Base-by-base conservation (phyloP, 2,888 invertebrate genomes). In the Lymantria dispar region DNA sequence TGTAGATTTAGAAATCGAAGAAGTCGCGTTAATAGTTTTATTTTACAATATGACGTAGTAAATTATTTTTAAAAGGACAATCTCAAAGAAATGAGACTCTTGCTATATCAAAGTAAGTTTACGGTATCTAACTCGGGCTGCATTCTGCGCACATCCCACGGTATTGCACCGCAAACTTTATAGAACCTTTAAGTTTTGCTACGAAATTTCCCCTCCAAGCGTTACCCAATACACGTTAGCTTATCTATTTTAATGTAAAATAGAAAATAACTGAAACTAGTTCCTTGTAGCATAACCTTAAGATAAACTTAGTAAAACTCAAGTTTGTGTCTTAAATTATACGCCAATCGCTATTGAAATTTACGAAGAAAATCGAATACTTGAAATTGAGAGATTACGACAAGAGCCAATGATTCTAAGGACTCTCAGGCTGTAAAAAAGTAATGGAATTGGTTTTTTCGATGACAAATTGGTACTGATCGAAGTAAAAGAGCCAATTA, bases 191-290 rank as follows among this genome's bases (percentile, higher is more conserved):
- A 59, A 62, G 56, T 68, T 68, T 58, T 40, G 36, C 52, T 50
- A 63, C 55, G 56, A 59, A 65, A 69, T 64, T 64, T 68, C 50
- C 58, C 58, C 52, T 62, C 54, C 48, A 58, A 55, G 57, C 60
- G 52, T 58, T 62, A 59, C 55, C 39, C 62, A 52, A 72, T 66
- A 69, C 60, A 68, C 62, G 61, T 58, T 58, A 57, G 57, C 69
- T 72, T 75, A 72, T 72, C 76, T 74, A 64, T 70, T 75, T 59
- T 64, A 68, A 68, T 71, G 68, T 66, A 63, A 71, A 69, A 72
- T 64, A 72, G 64, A 68, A 73, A 73, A 10, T 58, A 65, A 63
- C 38, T 12, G 7, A 38, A 38, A 38, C 38, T 38, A 33, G 33
- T 33, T 8, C 33, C 33, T 7, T 33, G 33, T 33, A 33, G 8